phyloP scores from a whole-genome alignment of 1,140 invertebrate genomes.

The Plodia interpunctella region DNA sequence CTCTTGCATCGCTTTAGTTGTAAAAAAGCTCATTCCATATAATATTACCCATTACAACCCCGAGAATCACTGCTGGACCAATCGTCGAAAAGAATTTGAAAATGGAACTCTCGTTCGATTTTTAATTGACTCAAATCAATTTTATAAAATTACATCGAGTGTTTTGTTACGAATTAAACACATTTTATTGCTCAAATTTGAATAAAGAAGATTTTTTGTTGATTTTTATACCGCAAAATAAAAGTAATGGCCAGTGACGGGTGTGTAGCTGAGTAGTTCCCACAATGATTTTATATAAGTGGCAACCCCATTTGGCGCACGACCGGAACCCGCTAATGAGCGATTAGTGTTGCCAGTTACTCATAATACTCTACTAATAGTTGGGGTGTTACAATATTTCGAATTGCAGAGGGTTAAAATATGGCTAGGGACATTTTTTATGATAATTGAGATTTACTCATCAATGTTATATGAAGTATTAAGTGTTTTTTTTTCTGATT shows the following conservation, averaged over 20 bases:
- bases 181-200: conserved; percentile 33
- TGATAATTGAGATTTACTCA: conserved; percentile 3
- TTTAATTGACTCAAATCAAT: conserved; percentile 69
- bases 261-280: conserved; percentile 27
- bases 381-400: conserved; percentile 37
- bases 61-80: conserved; percentile 66
- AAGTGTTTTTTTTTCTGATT: not conserved
- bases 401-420: conserved; percentile 28
- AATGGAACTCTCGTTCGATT: conserved; percentile 68
- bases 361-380: conserved; percentile 66
- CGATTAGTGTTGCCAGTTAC: conserved; percentile 72
- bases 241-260: conserved; percentile 12
- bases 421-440: conserved; percentile 43
- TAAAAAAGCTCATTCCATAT: conserved; percentile 72
- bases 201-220: conserved; percentile 19
- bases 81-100: conserved; percentile 57
- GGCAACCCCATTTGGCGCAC: conserved; percentile 51
- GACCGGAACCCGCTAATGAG: conserved; percentile 69
- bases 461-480: too few species aligned
- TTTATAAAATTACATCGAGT: conserved; percentile 44
- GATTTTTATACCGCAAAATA: conserved; percentile 13
- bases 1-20: conserved; percentile 68
- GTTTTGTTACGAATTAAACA: conserved; percentile 46
- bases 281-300: conserved; percentile 33
- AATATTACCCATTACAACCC: conserved; percentile 73